Evolutionary conservation across 53 echinoderm and acorn worm species (phyloP).

Genomic region (Paelopatides confundens): DNA sequence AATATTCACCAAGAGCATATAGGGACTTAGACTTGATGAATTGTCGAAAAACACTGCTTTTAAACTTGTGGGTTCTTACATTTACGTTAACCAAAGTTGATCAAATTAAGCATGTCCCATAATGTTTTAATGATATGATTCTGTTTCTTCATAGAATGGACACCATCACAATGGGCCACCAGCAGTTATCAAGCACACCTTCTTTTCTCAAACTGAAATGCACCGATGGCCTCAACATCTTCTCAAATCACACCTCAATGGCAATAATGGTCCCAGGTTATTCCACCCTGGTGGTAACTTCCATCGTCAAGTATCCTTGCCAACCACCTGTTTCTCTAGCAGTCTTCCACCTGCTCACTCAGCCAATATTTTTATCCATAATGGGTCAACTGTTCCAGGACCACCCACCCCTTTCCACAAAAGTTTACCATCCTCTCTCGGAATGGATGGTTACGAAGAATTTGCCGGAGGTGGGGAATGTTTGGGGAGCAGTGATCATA

Average conservation of each 20-base stretch:
- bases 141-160: not conserved
- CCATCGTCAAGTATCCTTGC: conserved; percentile 42
- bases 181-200: conserved; percentile 21
- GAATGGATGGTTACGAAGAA: not conserved
- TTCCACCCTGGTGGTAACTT: not conserved
- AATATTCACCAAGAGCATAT: too few species aligned
- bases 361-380: not conserved
- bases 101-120: too few species aligned
- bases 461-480: conserved; percentile 35
- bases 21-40: too few species aligned
- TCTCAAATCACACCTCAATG: conserved; percentile 29
- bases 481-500: not conserved
- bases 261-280: conserved; percentile 16
- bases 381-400: not conserved
- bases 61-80: not conserved
- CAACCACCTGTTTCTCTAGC: conserved; percentile 23
- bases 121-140: too few species aligned
- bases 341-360: conserved; percentile 36
- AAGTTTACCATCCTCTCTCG: conserved; percentile 22
- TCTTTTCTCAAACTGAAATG: conserved; percentile 42
- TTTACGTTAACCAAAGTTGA: not conserved
- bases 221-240: conserved; percentile 34
- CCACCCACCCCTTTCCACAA: conserved; percentile 5
- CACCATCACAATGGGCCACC: conserved; percentile 6
- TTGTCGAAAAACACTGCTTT: not conserved